A percentile compares a stretch with the other conserved stretches of the same genome.
Evolutionary conservation across 2,113 vertebrate genomes (phyloP).

Genomic region (Caretta caretta): DNA sequence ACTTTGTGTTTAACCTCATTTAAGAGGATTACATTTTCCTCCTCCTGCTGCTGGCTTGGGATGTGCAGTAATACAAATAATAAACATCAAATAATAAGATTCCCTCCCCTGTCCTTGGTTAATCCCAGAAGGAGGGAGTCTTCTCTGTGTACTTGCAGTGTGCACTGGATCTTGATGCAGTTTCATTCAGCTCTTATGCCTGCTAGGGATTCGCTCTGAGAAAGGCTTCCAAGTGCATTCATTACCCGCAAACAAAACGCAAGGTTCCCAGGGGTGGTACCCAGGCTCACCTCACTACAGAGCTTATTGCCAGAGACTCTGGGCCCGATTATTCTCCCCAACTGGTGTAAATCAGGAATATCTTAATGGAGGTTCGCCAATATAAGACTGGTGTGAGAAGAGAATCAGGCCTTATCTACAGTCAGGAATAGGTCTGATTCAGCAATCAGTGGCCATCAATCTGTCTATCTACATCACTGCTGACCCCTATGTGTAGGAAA

Average conservation of each 20-base stretch:
- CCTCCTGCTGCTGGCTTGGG: neutral
- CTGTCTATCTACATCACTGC: neutral
- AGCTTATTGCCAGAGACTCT: neutral
- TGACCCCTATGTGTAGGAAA: neutral
- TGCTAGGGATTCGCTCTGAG: neutral
- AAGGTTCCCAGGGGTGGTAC: neutral
- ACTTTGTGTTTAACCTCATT: constrained; percentile 61
- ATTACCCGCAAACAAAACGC: neutral
- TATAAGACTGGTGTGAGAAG: neutral
- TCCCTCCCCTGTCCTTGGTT: neutral
- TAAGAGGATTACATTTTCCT: constrained; percentile 42
- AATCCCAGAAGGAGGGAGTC: rapidly evolving
- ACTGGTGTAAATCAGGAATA: neutral
- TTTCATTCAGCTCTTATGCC: neutral
- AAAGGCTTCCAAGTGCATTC: no score
- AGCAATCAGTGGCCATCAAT: neutral
- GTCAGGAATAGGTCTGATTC: neutral
- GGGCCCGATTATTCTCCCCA: neutral
- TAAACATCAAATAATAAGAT: neutral
- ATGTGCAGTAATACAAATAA: neutral
- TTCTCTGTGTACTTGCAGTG: neutral
- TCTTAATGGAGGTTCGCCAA: neutral
- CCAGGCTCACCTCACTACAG: neutral
- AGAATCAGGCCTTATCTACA: neutral
- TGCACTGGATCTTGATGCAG: neutral